Conservation (phyloP, 2,113 vertebrate genomes). For the Otocyon megalotis region DNA sequence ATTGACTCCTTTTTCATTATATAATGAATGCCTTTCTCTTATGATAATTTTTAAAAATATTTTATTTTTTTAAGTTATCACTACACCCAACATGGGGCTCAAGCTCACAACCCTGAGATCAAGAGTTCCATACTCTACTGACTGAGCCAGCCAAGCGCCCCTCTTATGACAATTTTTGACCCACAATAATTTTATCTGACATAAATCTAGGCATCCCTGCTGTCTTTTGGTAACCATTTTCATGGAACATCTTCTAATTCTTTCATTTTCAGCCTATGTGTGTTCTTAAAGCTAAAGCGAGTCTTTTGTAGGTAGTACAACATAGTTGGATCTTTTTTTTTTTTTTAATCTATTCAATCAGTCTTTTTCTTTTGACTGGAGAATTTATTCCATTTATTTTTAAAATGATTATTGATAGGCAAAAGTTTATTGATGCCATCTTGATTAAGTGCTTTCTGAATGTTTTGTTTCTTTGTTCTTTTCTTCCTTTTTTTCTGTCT, state of each 20-base stretch:
- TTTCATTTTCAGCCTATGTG: background rate
- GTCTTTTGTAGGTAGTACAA: background rate
- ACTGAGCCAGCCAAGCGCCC: background rate
- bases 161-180: background rate
- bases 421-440: background rate
- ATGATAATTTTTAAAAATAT: background rate
- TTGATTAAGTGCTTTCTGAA: background rate
- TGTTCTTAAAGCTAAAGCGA: background rate
- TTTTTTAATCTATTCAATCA: background rate
- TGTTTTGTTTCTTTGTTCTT: background rate
- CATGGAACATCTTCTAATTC: background rate
- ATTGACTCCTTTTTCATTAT: background rate
- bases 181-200: background rate
- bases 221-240: background rate
- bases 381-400: background rate
- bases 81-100: background rate
- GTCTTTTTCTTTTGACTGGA: background rate
- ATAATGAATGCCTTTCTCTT: background rate
- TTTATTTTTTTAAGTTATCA: background rate
- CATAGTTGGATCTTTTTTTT: too few relatives aligned
- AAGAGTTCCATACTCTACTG: background rate
- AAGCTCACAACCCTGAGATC: background rate
- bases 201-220: background rate
- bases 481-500: background rate
- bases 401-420: background rate